phyloP scores from a whole-genome alignment of 2,888 invertebrate genomes.

The Idaea aversata region DNA sequence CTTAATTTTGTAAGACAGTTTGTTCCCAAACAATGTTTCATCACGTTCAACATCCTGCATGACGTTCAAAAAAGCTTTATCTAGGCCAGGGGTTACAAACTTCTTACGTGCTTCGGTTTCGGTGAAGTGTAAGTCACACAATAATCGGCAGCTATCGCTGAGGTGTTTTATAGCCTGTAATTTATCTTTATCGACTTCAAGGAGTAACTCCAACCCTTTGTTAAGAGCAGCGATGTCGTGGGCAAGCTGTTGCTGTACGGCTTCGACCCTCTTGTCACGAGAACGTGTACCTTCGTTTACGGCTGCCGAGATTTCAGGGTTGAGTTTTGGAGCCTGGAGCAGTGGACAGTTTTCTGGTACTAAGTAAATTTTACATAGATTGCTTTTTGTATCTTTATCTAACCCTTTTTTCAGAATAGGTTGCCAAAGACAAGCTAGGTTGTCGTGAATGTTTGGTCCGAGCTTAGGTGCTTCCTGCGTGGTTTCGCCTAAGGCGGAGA shows the following conservation, averaged over 20 bases:
- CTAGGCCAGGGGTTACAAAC: constrained; percentile 4
- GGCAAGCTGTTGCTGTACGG: constrained; percentile 10
- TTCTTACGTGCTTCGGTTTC: no score
- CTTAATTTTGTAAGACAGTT: constrained; percentile 16
- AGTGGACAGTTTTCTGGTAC: constrained; percentile 11
- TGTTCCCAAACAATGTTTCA: constrained; percentile 15
- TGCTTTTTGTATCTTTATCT: constrained; percentile 6
- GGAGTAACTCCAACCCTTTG: constrained; percentile 8
- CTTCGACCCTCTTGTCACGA: constrained; percentile 15
- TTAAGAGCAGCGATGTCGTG: constrained; percentile 11
- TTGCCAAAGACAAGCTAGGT: no score
- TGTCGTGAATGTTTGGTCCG: no score
- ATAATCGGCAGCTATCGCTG: not conserved
- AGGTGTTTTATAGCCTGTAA: constrained; percentile 9
- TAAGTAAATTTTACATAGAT: constrained; percentile 8
- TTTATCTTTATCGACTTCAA: constrained; percentile 10
- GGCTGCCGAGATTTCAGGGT: no score
- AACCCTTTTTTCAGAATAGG: no score
- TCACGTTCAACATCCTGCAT: constrained; percentile 18
- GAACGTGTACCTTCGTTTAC: constrained; percentile 8
- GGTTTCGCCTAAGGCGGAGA: constrained; percentile 11
- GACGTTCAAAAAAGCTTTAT: constrained; percentile 15
- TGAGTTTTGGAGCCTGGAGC: constrained; percentile 5
- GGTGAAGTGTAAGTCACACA: no score
- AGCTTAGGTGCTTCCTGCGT: not conserved